Percentiles rank a stretch among this genome's conserved stretches.
Evolutionary conservation across 1,140 invertebrate species (phyloP).

Genomic region (Lasioglossum baleicum): DNA sequence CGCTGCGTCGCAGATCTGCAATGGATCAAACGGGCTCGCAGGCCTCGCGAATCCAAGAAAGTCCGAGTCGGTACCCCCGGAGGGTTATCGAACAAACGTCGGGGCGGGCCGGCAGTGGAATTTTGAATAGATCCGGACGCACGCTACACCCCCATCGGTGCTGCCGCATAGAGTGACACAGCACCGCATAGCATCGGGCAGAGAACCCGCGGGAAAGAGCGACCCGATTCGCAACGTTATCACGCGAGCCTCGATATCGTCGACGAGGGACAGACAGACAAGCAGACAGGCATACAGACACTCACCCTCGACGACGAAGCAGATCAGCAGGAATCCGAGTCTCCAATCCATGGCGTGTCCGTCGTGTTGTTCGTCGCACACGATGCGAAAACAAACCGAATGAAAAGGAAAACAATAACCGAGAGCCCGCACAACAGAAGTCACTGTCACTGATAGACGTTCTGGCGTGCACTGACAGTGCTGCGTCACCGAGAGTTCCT

Average conservation of each 20-base stretch:
- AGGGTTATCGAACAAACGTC: slow-evolving; percentile 29
- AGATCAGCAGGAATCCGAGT: slow-evolving; percentile 46
- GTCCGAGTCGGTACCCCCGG: no score
- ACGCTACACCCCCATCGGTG: neutral
- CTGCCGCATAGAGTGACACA: slow-evolving; percentile 15
- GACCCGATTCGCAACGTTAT: no score
- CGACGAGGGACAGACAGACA: no score
- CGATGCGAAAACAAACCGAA: no score
- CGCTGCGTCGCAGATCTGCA: no score
- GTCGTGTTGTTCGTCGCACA: no score
- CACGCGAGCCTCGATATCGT: neutral
- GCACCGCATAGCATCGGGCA: neutral
- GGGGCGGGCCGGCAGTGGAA: slow-evolving; percentile 6
- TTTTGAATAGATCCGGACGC: slow-evolving; percentile 20
- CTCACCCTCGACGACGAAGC: slow-evolving; percentile 50
- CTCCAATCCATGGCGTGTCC: slow-evolving; percentile 46
- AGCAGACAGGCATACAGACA: neutral
- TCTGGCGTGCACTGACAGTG: neutral
- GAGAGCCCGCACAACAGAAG: neutral
- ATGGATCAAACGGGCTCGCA: no score
- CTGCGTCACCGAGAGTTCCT: no score
- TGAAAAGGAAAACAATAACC: no score
- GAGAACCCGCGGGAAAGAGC: neutral
- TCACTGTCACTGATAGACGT: neutral
- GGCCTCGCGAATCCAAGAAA: no score